These are phyloP conservation scores for Oxyruncus cristatus DNA, from an alignment of 2,113 vertebrate genomes.

Conservation along the genomic window DNA sequence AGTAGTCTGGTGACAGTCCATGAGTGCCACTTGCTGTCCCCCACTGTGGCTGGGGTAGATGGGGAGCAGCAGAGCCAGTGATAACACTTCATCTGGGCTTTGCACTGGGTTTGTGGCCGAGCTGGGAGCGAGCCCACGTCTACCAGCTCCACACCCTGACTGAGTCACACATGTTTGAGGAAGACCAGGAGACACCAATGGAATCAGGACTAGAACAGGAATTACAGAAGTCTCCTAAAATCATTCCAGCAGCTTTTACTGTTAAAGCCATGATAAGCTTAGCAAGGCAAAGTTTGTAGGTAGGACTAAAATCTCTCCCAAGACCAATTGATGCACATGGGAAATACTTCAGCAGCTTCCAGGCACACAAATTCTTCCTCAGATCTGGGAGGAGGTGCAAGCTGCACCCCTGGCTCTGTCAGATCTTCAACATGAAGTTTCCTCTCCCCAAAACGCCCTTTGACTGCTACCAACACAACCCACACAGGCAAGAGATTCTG, in stretches of 20 bases:
- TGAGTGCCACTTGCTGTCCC: not conserved
- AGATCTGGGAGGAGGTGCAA: not conserved
- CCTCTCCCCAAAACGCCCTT: not conserved
- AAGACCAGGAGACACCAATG: not conserved
- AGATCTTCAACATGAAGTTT: not conserved
- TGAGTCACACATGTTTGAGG: not conserved
- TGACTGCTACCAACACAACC: not conserved
- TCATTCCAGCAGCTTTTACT: not conserved
- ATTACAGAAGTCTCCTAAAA: not conserved
- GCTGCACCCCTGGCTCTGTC: not conserved
- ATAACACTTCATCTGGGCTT: not conserved
- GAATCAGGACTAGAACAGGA: not conserved
- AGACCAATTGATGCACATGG: not conserved
- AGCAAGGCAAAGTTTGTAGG: not conserved
- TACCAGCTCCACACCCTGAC: not conserved
- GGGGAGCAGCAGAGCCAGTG: not conserved
- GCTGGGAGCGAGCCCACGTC: fast-evolving
- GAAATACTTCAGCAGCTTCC: not conserved
- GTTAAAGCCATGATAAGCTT: not conserved
- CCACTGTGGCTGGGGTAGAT: fast-evolving
- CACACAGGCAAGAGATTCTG: not conserved
- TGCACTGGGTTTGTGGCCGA: not conserved
- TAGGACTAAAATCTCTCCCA: not conserved
- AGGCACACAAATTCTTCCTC: not conserved
- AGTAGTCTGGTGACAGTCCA: not conserved